phyloP scores from a whole-genome alignment of 2,888 invertebrate genomes.

The Drosophila prostipennis region DNA sequence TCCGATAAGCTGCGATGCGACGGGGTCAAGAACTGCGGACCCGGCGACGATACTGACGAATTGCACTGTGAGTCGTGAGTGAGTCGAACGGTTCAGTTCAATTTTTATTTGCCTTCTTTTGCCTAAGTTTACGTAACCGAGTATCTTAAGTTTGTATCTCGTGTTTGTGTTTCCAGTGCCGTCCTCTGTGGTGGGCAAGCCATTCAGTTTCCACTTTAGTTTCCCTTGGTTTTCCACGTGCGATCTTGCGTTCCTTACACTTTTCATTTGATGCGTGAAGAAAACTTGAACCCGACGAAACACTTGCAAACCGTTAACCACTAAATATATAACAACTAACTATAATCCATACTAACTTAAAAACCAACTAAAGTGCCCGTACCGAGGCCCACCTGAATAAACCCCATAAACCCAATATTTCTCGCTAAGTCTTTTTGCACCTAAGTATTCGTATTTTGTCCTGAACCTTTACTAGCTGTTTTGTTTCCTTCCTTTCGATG shows the following conservation, averaged over 20 bases:
- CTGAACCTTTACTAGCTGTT: constrained; percentile 35
- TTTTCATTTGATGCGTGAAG: constrained; percentile 63
- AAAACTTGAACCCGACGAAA: constrained; percentile 85
- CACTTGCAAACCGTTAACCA: constrained; percentile 80
- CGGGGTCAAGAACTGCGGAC: constrained; percentile 91
- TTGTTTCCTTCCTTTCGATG: constrained; percentile 50
- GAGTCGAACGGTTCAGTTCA: constrained; percentile 86
- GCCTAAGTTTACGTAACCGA: constrained; percentile 45
- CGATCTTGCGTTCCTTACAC: constrained; percentile 45
- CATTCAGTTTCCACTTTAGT: constrained; percentile 31
- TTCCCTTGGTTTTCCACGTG: constrained; percentile 28
- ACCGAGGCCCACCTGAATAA: constrained; percentile 16
- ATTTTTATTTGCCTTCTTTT: constrained; percentile 80
- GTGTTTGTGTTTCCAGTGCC: constrained; percentile 61
- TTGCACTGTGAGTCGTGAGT: constrained; percentile 85
- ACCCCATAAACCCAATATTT: constrained; percentile 16
- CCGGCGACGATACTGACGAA: constrained; percentile 85
- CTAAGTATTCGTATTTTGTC: constrained; percentile 32
- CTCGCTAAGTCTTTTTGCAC: constrained; percentile 47
- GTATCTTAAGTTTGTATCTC: constrained; percentile 31
- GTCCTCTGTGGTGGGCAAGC: constrained; percentile 31
- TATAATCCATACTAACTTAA: constrained; percentile 42
- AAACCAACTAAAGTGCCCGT: constrained; percentile 32
- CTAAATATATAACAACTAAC: constrained; percentile 47
- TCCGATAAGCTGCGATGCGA: constrained; percentile 91